These are phyloP conservation scores for Napeogenes inachia DNA, from an alignment of 2,888 invertebrate species.

Conservation along the genomic window DNA sequence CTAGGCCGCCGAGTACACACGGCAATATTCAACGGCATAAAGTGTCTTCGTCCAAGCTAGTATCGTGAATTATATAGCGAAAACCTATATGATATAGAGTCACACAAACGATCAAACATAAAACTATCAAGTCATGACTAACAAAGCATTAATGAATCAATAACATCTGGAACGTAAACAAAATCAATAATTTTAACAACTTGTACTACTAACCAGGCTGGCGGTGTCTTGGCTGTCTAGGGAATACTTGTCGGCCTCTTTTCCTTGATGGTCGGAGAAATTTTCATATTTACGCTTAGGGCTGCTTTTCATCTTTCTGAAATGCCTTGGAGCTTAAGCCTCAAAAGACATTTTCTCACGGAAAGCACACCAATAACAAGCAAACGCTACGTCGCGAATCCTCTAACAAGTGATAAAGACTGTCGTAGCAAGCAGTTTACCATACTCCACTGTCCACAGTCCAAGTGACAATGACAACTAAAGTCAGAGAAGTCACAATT, in stretches of 20 bases:
- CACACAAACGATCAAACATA: neutral
- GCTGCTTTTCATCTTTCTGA: conserved; percentile 74
- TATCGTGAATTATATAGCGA: too few species aligned
- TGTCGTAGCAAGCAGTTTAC: neutral
- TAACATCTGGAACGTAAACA: conserved; percentile 65
- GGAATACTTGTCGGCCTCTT: conserved; percentile 72
- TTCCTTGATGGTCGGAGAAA: conserved; percentile 68
- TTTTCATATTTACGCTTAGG: conserved; percentile 73
- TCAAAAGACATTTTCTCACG: conserved; percentile 63
- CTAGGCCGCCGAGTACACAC: conserved; percentile 40
- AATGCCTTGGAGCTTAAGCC: conserved; percentile 56
- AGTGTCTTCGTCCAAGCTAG: too few species aligned
- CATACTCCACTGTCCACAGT: conserved; percentile 19
- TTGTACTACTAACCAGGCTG: conserved; percentile 64
- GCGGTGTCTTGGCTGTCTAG: conserved; percentile 74
- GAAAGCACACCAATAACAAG: conserved; percentile 50
- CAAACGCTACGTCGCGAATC: conserved; percentile 45
- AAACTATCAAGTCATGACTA: conserved; percentile 29
- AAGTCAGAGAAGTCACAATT: neutral
- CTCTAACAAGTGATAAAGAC: conserved; percentile 40
- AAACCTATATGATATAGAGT: neutral
- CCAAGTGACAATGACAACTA: conserved; percentile 23
- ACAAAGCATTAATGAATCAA: conserved; percentile 56
- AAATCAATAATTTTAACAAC: conserved; percentile 69
- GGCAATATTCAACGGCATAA: neutral